phyloP scores from a whole-genome alignment of 2,113 vertebrate species.

The Grammomys surdaster region DNA sequence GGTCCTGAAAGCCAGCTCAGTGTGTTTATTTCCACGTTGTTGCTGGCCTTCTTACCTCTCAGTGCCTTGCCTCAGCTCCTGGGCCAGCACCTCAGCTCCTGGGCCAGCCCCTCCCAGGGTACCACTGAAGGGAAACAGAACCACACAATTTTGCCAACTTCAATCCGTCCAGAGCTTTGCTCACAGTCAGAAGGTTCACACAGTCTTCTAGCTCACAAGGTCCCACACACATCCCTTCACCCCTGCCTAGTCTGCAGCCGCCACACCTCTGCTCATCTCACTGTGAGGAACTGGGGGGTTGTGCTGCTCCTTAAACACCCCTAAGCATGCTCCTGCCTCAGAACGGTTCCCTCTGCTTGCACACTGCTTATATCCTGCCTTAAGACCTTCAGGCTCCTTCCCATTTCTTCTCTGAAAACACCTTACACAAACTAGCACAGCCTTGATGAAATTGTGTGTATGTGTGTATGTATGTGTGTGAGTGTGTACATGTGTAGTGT shows the following conservation, averaged over 20 bases:
- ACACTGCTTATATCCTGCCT: not conserved
- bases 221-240: not conserved
- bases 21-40: not conserved
- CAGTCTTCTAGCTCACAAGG: not conserved
- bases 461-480: not conserved
- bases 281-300: rapidly evolving
- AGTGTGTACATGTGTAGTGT: not conserved
- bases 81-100: rapidly evolving
- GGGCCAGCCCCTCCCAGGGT: not conserved
- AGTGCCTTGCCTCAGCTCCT: not conserved
- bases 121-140: not conserved
- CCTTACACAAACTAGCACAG: not conserved
- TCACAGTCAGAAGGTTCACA: no score
- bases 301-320: rapidly evolving
- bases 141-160: not conserved
- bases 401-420: not conserved
- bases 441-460: not conserved
- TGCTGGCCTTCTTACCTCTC: no score
- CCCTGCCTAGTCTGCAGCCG: no score
- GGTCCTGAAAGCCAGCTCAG: not conserved
- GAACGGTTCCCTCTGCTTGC: not conserved
- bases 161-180: not conserved
- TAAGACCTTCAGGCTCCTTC: not conserved
- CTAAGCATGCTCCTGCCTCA: not conserved
- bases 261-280: rapidly evolving